These are phyloP conservation scores for Eledone cirrhosa DNA, from an alignment of 2,888 invertebrate species.

Conservation along the genomic window DNA sequence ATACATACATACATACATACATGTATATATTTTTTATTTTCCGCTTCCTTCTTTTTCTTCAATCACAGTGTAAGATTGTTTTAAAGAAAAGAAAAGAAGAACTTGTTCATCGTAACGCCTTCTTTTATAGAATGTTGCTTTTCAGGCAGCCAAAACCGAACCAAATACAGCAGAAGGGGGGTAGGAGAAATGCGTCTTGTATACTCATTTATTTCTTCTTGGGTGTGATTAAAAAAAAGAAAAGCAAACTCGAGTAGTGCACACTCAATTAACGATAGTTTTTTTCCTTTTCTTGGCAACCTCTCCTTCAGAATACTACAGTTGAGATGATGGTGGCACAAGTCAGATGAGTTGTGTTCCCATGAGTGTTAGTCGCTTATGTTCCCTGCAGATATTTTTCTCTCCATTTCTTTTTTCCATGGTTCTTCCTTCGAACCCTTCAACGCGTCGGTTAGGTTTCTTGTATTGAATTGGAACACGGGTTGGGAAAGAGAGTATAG, in stretches of 20 bases:
- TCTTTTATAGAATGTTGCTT: conserved; percentile 24
- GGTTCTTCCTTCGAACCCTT: conserved; percentile 20
- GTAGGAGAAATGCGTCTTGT: conserved; percentile 8
- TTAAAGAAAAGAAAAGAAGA: conserved; percentile 11
- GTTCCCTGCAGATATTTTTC: conserved; percentile 28
- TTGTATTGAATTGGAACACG: conserved; percentile 25
- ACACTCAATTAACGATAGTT: conserved; percentile 20
- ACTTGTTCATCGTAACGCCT: conserved; percentile 20
- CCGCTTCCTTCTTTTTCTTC: conserved; percentile 2
- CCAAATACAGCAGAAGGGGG: conserved; percentile 17
- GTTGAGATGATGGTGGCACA: conserved; percentile 28
- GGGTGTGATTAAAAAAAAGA: conserved; percentile 16
- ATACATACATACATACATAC: background rate
- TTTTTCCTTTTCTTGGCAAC: conserved; percentile 22
- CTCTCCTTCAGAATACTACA: conserved; percentile 25
- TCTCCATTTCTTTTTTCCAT: conserved; percentile 19
- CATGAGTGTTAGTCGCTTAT: conserved; percentile 24
- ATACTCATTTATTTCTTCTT: conserved; percentile 21
- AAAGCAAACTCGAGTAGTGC: conserved; percentile 24
- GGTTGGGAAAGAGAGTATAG: conserved; percentile 15
- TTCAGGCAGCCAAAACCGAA: background rate
- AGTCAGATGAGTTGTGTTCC: conserved; percentile 18
- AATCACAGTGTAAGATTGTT: conserved; percentile 11
- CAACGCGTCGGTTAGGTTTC: conserved; percentile 26
- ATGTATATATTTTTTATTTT: conserved; percentile 14